Evolutionary conservation across 2,888 invertebrate genomes (phyloP).

Genomic region (Synanthedon andrenaeformis): DNA sequence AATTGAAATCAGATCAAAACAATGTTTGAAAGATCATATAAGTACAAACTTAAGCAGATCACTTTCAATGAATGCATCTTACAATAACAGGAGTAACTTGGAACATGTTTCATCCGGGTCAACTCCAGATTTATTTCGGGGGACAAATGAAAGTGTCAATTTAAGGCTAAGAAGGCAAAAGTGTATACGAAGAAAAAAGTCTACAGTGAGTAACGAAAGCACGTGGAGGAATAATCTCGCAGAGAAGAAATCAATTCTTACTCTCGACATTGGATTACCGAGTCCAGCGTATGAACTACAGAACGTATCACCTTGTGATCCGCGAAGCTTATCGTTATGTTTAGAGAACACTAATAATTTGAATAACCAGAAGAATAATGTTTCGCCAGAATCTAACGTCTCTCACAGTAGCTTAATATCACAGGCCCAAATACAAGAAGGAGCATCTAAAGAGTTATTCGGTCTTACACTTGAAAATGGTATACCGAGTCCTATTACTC

Average conservation of each 20-base stretch:
- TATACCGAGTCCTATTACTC: constrained; percentile 66
- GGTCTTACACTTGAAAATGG: constrained; percentile 60
- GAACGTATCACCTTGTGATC: constrained; percentile 42
- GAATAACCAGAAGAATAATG: constrained; percentile 18
- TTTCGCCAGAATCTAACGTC: constrained; percentile 39
- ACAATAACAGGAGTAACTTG: constrained; percentile 28
- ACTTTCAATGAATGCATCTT: constrained; percentile 38
- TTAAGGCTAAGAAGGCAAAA: constrained; percentile 65
- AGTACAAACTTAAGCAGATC: constrained; percentile 36
- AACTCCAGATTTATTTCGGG: constrained; percentile 45
- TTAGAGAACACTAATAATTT: constrained; percentile 15
- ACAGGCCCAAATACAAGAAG: constrained; percentile 32
- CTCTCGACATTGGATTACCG: constrained; percentile 56
- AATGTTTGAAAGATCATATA: constrained; percentile 12
- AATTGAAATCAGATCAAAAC: constrained; percentile 18
- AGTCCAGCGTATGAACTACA: constrained; percentile 49
- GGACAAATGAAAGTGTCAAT: constrained; percentile 32
- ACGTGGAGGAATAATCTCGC: constrained; percentile 29
- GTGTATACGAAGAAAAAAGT: constrained; percentile 69
- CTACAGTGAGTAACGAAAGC: constrained; percentile 53
- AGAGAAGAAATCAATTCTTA: constrained; percentile 36
- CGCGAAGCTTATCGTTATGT: constrained; percentile 32
- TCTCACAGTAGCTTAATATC: constrained; percentile 57
- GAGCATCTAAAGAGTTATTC: constrained; percentile 45
- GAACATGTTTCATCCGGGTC: constrained; percentile 40